Evolutionary conservation across 1,140 invertebrate species (phyloP).

Genomic region (Rhopalosiphum padi): DNA sequence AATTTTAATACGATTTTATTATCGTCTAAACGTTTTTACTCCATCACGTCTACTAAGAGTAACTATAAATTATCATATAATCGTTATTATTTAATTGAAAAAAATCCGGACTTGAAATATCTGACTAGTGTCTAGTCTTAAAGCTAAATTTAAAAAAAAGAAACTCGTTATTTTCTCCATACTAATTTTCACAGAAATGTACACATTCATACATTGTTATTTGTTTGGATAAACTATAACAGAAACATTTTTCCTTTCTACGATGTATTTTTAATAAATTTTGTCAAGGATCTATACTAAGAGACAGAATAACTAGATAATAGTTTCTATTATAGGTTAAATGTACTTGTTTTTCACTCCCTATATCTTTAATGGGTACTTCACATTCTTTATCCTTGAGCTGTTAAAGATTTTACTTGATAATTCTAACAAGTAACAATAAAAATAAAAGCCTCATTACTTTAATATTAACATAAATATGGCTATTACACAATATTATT

Average conservation of each 20-base stretch:
- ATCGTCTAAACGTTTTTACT: neutral
- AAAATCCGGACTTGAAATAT: neutral
- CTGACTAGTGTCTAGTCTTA: neutral
- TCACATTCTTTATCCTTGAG: conserved; percentile 26
- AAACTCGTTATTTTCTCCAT: conserved; percentile 36
- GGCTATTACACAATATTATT: neutral
- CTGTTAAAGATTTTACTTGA: neutral
- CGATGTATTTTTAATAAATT: neutral
- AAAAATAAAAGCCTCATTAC: neutral
- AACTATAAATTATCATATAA: neutral
- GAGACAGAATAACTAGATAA: neutral
- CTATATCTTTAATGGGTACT: neutral
- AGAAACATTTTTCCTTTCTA: conserved; percentile 33
- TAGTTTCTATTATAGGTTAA: neutral
- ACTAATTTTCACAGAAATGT: conserved; percentile 5
- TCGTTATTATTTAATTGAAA: neutral
- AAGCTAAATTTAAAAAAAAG: neutral
- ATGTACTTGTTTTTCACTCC: neutral
- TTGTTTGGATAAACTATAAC: neutral
- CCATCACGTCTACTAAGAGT: neutral
- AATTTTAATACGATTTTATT: neutral
- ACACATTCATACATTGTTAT: neutral
- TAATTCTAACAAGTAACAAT: neutral
- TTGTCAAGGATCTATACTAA: neutral
- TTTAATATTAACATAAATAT: neutral